Evolutionary conservation across 2,888 invertebrate species (phyloP), one percentile per base, ranked within the genome.

Genomic region (Apamea monoglypha): DNA sequence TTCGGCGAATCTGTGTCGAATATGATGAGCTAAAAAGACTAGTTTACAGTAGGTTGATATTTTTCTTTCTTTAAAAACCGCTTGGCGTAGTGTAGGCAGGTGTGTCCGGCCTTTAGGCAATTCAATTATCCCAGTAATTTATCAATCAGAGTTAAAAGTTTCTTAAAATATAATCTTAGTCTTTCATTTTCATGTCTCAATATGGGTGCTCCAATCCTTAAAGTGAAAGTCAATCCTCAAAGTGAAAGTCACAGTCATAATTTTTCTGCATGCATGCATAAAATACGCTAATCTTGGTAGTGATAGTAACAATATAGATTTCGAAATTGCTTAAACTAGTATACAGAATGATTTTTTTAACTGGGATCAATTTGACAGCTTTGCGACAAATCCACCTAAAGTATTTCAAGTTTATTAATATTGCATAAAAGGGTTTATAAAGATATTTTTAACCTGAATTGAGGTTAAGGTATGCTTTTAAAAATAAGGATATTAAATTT

Each of bases 191-290:
- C 25, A 53, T 6, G 8, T 53, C 16, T 8, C 32, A 53, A 32
- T 70, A 32, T 25, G 53, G 25, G 32, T 4, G 16, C 50, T 32
- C 8, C 7, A 69, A 69, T 47, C 7, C 18, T 44, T 50, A 40
- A 40, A 66, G 8, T 66, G 16, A 50, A 21, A 32, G 16, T 50
- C 40, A 40, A 40, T 40, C 10, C 40, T 40, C 18, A 67, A 67
- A 67, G 16, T 67, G 8, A 66, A 66, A 66, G 66, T 40, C 40
- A 53, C 14, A 36, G 18, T 61, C 61, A 36, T 36, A 7, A 2
- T 36, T 10, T n/a, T 36, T 61, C 36, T 64, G 64, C 36, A 40
- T 71, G 68, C 68, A 68, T 44, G 63, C 36, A 64, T 71, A 64
- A 64, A n/a, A 36, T 71, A 63, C 7, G 36, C 61, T 70, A 36